Conservation (phyloP, 2,113 vertebrate species). For the Microcebus ravelobensis region DNA sequence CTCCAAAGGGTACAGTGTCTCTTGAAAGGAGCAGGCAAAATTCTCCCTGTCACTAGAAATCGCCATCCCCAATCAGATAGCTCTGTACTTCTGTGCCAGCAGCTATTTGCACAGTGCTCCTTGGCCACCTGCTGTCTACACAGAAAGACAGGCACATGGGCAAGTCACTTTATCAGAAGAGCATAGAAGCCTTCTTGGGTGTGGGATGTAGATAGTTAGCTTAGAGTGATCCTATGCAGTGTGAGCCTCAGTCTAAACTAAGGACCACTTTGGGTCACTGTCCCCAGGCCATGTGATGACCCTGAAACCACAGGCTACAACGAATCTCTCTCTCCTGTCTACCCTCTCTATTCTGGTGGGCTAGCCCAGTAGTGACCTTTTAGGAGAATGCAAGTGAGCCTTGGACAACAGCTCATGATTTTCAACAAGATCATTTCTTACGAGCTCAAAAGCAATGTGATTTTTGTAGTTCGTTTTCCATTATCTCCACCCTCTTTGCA, state of each 20-base stretch:
- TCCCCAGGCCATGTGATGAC: neutral
- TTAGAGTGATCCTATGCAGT: neutral
- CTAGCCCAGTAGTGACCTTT: neutral
- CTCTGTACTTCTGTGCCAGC: constrained; percentile 46
- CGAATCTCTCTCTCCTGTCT: neutral
- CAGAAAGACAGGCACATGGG: neutral
- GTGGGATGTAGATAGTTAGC: neutral
- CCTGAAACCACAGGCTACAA: neutral
- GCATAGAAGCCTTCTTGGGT: neutral
- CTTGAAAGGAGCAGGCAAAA: fast-evolving
- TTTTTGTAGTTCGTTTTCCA: neutral
- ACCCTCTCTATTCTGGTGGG: neutral
- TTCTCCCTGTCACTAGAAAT: constrained; percentile 52
- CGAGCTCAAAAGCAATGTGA: neutral
- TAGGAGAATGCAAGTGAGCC: neutral
- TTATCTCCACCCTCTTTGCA: neutral
- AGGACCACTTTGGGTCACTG: neutral
- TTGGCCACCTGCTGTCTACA: neutral
- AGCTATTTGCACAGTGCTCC: neutral
- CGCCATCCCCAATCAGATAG: neutral
- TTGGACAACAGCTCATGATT: neutral
- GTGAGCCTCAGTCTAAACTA: neutral
- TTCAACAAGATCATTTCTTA: neutral
- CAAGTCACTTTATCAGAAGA: neutral
- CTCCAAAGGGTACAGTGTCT: constrained; percentile 23